Evolutionary conservation across 2,888 invertebrate genomes (phyloP), one percentile per base, ranked within the genome.

Genomic region (Stegana nigrithorax): DNA sequence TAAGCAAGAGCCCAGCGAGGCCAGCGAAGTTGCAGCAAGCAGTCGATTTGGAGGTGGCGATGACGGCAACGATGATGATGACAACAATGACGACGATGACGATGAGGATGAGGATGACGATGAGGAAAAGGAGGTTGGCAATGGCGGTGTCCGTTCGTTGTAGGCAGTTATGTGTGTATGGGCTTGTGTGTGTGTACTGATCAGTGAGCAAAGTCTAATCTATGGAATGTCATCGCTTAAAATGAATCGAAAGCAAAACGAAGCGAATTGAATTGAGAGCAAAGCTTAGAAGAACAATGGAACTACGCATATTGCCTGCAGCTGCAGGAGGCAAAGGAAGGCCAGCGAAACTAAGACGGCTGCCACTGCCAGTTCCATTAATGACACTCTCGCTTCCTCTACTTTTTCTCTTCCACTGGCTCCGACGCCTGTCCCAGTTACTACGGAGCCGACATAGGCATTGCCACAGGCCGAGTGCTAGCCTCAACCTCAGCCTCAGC

Each of bases 201-300:
- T 21, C 50, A 19, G 36, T 55, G 8, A 26, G 42, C 32, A 32
- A 51, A 27, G 44, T 57, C 67, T 79, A 79, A 77, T 77, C 77
- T 79, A 59, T 60, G 78, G 79, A 79, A 77, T 77, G 72, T 73
- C 71, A 77, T 77, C 77, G 71, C 67, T 61, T 66, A 45, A 47
- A 71, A 68, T 55, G 64, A 69, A 73, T 69, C 65, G 64, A 77
- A 68, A 76, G 76, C 78, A 75, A 76, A 73, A 73, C 73, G 67
- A 68, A 67, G 65, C 65, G 12, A 36, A n/a, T n/a, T 36, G 64
- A 70, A 68, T 59, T 57, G 64, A 68, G 70, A 70, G 63, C 62
- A 74, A 71, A 78, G 78, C 75, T 78, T 76, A 70, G 73, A 74
- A 67, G 66, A 66, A 65, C 65, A 67, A 64, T 68, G 68, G 62